Conservation (phyloP, 2,888 invertebrate species). For the Pyralis farinalis region DNA sequence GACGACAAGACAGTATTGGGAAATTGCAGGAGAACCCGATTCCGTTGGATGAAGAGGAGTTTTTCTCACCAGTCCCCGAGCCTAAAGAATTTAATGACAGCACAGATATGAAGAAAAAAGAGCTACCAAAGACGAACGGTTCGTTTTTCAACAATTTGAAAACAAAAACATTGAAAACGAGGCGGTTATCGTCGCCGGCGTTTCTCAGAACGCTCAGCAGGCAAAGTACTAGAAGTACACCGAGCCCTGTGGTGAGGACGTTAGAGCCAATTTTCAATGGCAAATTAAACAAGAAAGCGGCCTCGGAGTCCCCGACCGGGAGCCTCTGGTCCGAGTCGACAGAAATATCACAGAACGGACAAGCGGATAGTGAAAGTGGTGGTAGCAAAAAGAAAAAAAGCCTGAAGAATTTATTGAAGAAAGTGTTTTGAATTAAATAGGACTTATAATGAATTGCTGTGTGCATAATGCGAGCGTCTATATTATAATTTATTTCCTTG, state of each 20-base stretch:
- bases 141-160: conserved; percentile 71
- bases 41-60: conserved; percentile 79
- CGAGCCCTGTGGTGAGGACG: conserved; percentile 57
- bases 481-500: conserved; percentile 65
- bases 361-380: conserved; percentile 43
- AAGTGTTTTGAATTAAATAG: conserved; percentile 84
- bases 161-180: conserved; percentile 70
- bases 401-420: conserved; percentile 88
- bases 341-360: conserved; percentile 64
- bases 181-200: conserved; percentile 81
- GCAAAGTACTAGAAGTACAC: conserved; percentile 66
- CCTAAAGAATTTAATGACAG: conserved; percentile 59
- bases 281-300: conserved; percentile 50
- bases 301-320: conserved; percentile 68
- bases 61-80: conserved; percentile 70
- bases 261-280: conserved; percentile 62
- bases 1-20: conserved; percentile 55
- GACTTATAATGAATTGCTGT: conserved; percentile 7
- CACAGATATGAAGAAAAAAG: conserved; percentile 37
- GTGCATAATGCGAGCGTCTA: conserved; percentile 28
- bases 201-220: conserved; percentile 81
- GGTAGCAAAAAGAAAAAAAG: conserved; percentile 83
- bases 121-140: conserved; percentile 65
- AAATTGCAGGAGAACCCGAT: conserved; percentile 73
- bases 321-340: conserved; percentile 74